Base-by-base conservation (phyloP, 2,797 vertebrate species). In the Falco cherrug region DNA sequence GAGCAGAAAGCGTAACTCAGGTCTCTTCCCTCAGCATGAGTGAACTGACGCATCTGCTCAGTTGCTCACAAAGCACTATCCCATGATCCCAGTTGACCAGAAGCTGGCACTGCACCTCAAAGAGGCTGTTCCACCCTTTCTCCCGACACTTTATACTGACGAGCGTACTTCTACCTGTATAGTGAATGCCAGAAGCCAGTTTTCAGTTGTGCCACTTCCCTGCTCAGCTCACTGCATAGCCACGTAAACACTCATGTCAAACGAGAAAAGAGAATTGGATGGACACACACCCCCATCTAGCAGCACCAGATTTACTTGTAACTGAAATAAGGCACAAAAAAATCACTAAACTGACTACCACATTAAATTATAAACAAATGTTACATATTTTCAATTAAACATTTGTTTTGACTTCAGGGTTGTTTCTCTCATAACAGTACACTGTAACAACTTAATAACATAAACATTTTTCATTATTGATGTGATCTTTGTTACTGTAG, bases 1-100 rank as follows among this genome's bases (percentile, higher is more conserved):
- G 15, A 11, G 28, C 16, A 65, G 45, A 82, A 63, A 39, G 74
- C 8, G 47, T 15, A n/a, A 57, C 21, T 24, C n/a, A 67, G 18
- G n/a, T 2, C 17, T 84, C 73, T 64, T 70, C 56, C 25, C 24
- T 70, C n/a, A 48, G 51, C 19, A 41, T 37, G 54, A 61, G 9
- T 3, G 5, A 91, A 74, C 16, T 28, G 48, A 53, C 0, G 0
- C 4, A 28, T 2, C 19, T 12, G 2, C 47, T n/a, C 56, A 43
- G 33, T 1, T 84, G 69, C 63, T 65, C 63, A 60, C 56, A 68
- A 31, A 45, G 18, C 26, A 75, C 4, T 15, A 39, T 11, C 10
- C 22, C 4, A 0, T 29, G 29, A 29, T 20, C 17, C 8, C 16
- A 71, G 45, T 0, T 41, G 37, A 71, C 25, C 16, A 88, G 45